Base-by-base conservation (phyloP, 2,797 vertebrate species). In the Mormyrus hasselquistii region DNA sequence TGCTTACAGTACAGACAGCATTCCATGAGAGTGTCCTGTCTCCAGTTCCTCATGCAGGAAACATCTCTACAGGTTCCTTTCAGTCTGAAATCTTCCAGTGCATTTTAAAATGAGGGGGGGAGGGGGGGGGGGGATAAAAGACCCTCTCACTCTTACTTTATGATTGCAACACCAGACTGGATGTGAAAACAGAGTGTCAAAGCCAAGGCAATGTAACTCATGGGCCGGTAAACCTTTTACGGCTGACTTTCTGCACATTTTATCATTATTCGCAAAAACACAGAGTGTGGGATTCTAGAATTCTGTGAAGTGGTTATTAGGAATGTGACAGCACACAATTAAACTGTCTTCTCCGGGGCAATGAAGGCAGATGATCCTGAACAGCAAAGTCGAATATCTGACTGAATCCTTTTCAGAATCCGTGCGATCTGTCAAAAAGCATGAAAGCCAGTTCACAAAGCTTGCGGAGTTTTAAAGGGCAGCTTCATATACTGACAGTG, bases 311-410 rank as follows among this genome's bases (percentile, higher is more conserved):
- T 47, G 73, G 38, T n/a, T 82, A 82, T 47, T 82, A 82, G 76
- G 41, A 41, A 41, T 87, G 55, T 87, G 86, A 59, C 62, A 59
- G 53, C 55, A 2, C 22, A 62, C 7, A 25, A 59, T 47, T 87
- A 87, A 62, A 59, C 62, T 12, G 76, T 47, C 44, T 49, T 47
- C 87, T 88, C 59, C 0, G 86, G 89, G 84, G 88, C 89, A 88
- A 90, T 55, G 38, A 34, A 88, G 76, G 44, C 87, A 86, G 76
- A 82, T 47, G 76, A 79, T 79, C 73, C 73, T 41, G 73, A 44
- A 44, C 14, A 5, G 41, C 73, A 79, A 79, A 44, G 73, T 79
- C 16, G 16, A 47, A 79, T 19, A 82, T 44, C 76, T 82, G 76
- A n/a, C 76, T n/a, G 38, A 47, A 82, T 44, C 41, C 76, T 4